Conservation (phyloP, 2,888 invertebrate species). For the Euspilapteryx auroguttella region DNA sequence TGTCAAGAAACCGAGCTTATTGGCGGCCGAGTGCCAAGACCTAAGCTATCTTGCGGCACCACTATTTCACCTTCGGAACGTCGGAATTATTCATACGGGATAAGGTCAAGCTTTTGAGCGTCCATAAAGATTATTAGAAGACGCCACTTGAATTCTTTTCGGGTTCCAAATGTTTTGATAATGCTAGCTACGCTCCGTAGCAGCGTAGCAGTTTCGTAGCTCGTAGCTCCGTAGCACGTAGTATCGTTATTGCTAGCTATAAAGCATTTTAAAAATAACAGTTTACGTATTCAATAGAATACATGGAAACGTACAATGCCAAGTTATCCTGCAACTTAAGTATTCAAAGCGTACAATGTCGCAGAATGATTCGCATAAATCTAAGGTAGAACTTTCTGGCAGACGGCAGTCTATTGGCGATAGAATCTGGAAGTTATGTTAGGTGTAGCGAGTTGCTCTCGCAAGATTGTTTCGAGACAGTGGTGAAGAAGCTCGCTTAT, state of each 20-base stretch:
- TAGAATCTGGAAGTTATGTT: conserved; percentile 1
- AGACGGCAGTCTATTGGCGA: conserved; percentile 4
- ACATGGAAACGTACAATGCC: neutral
- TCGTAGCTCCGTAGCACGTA: neutral
- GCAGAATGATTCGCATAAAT: neutral
- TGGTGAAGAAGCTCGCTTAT: conserved; percentile 2
- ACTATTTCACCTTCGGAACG: conserved; percentile 15
- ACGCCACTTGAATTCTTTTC: too few species aligned
- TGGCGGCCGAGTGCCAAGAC: conserved; percentile 32
- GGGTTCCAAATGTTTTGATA: neutral
- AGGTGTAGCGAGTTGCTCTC: conserved; percentile 3
- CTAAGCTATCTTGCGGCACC: conserved; percentile 23
- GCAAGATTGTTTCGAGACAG: conserved; percentile 4
- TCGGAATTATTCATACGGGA: conserved; percentile 24
- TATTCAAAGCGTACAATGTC: too few species aligned
- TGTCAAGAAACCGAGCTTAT: conserved; percentile 8
- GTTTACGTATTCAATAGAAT: neutral
- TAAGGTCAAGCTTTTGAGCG: conserved; percentile 11
- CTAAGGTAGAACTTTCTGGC: conserved; percentile 1
- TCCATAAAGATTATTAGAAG: neutral
- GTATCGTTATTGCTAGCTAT: neutral
- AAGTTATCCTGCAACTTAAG: too few species aligned
- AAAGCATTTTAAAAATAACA: too few species aligned
- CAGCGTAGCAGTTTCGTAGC: conserved; percentile 2
- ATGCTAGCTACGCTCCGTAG: conserved; percentile 1